phyloP scores from a whole-genome alignment of 2,888 invertebrate genomes.

The Pharmacophagus antenor region DNA sequence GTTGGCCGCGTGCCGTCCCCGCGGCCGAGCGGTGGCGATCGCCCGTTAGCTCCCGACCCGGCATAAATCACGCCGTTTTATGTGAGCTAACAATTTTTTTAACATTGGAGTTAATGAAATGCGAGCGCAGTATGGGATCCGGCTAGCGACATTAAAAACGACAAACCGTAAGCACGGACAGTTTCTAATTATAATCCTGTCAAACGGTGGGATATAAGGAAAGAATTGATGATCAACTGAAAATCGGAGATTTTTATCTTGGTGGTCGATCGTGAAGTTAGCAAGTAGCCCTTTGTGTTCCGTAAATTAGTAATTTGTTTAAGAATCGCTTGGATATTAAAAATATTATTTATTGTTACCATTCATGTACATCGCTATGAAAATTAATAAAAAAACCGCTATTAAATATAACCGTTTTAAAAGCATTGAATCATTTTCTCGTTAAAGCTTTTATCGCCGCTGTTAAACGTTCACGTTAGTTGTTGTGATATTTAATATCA shows the following conservation, averaged over 20 bases:
- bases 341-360: neutral
- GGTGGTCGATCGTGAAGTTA: constrained; percentile 66
- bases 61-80: constrained; percentile 78
- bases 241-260: constrained; percentile 70
- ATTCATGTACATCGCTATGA: constrained; percentile 7
- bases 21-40: constrained; percentile 47
- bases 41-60: constrained; percentile 75
- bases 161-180: constrained; percentile 75
- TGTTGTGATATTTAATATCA: constrained; percentile 18
- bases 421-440: constrained; percentile 21
- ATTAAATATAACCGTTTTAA: constrained; percentile 16
- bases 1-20: constrained; percentile 17
- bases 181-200: constrained; percentile 81
- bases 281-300: constrained; percentile 58
- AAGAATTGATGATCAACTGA: constrained; percentile 76
- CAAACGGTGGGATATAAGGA: constrained; percentile 73
- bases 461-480: constrained; percentile 19
- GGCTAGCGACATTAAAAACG: constrained; percentile 79
- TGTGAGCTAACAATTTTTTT: constrained; percentile 76
- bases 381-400: constrained; percentile 3
- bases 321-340: constrained; percentile 9
- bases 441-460: constrained; percentile 16
- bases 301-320: constrained; percentile 48
- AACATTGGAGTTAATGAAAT: constrained; percentile 75
- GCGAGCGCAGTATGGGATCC: constrained; percentile 79